These are phyloP conservation scores for Eugnorisma glareosa DNA, from an alignment of 2,888 invertebrate species.

Conservation along the genomic window DNA sequence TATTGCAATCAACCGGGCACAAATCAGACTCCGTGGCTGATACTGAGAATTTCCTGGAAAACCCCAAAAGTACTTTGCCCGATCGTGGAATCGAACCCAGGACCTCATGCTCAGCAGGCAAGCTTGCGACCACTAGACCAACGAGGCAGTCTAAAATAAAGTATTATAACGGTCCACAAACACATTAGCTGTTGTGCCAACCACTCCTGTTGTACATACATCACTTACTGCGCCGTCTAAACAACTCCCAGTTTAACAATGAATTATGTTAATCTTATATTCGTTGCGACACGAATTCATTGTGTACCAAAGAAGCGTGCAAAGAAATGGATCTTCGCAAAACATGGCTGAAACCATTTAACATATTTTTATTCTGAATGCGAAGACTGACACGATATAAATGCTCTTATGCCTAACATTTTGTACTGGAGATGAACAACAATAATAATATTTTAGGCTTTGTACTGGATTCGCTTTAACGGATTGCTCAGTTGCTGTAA, in stretches of 20 bases:
- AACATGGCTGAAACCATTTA: conserved; percentile 20
- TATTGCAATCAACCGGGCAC: too few species aligned
- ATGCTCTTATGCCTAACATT: conserved; percentile 18
- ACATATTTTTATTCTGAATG: conserved; percentile 28
- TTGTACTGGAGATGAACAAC: too few species aligned
- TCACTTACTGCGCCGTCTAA: conserved; percentile 8
- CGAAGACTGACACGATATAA: conserved; percentile 26
- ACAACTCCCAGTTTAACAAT: background rate
- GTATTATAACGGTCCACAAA: conserved; percentile 6
- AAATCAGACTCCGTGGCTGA: too few species aligned
- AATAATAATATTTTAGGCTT: conserved; percentile 28
- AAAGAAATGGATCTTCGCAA: conserved; percentile 21
- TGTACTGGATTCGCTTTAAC: background rate
- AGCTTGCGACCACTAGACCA: too few species aligned
- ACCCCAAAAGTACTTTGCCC: too few species aligned
- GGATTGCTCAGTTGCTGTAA: conserved; percentile 11
- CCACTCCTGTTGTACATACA: background rate
- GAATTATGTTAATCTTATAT: conserved; percentile 6
- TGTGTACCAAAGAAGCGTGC: background rate
- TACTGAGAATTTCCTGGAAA: background rate
- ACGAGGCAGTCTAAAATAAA: background rate
- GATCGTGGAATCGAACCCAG: too few species aligned
- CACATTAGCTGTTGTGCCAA: conserved; percentile 16
- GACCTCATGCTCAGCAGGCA: too few species aligned
- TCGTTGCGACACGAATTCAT: conserved; percentile 8